Percentiles rank a stretch among this genome's conserved stretches.
Conservation (phyloP, 2,888 invertebrate species). For the Drosophila mayaguana region DNA sequence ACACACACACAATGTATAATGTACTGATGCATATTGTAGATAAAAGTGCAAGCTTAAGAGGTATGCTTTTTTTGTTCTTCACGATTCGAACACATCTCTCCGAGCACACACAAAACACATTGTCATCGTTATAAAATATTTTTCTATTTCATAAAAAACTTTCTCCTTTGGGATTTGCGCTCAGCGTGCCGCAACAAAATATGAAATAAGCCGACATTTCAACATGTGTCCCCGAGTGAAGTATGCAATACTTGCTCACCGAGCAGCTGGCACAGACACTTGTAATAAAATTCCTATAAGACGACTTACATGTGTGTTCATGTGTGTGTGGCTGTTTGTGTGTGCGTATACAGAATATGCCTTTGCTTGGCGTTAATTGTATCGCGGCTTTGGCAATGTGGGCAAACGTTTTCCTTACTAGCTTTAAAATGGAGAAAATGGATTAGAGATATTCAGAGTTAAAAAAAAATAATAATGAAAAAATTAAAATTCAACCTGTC, state of each 20-base stretch:
- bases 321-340: neutral
- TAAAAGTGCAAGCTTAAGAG: neutral
- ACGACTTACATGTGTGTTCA: neutral
- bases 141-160: neutral
- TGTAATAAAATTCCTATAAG: neutral
- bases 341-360: neutral
- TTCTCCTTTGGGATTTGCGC: neutral
- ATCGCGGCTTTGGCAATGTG: neutral
- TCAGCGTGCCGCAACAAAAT: neutral
- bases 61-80: neutral
- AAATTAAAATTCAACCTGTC: too few relatives aligned
- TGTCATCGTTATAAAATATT: constrained; percentile 7
- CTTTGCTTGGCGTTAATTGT: neutral
- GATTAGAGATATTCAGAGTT: neutral
- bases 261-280: neutral
- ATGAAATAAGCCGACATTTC: constrained; percentile 1
- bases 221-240: constrained; percentile 1
- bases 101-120: neutral
- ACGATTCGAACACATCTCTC: neutral
- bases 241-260: neutral
- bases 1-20: neutral
- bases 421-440: neutral
- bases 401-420: neutral
- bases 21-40: neutral
- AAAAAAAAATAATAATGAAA: too few relatives aligned